Conservation (phyloP, 2,797 vertebrate species). For the Botia almorhae region DNA sequence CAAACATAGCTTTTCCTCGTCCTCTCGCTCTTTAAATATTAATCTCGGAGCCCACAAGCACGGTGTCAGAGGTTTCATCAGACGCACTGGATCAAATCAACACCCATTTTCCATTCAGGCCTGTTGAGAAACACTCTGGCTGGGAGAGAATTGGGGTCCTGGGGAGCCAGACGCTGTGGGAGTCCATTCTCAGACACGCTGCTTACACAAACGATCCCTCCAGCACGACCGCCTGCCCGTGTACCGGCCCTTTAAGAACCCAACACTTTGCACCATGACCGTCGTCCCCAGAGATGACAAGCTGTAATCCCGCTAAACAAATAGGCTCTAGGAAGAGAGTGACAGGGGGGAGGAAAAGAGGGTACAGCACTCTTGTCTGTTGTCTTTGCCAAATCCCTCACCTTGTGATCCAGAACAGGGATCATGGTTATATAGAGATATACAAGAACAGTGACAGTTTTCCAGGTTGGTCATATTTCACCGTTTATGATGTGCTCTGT, state of each 20-base stretch:
- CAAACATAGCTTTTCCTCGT: slow-evolving; percentile 10
- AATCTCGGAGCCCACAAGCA: slow-evolving; percentile 37
- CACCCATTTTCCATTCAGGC: slow-evolving; percentile 36
- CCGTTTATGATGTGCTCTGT: slow-evolving; percentile 25
- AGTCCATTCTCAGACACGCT: slow-evolving; percentile 22
- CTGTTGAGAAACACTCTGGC: slow-evolving; percentile 24
- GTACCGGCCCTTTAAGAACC: slow-evolving; percentile 47
- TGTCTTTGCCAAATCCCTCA: slow-evolving; percentile 44
- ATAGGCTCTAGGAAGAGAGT: slow-evolving; percentile 42
- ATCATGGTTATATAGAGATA: slow-evolving; percentile 33
- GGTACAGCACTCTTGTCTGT: slow-evolving; percentile 36
- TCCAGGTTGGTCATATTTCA: slow-evolving; percentile 19
- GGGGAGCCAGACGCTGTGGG: neutral
- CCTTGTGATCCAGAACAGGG: slow-evolving; percentile 5
- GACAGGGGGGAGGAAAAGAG: slow-evolving; percentile 13
- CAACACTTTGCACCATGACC: neutral
- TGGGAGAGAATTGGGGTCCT: slow-evolving; percentile 26
- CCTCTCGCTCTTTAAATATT: slow-evolving; percentile 39
- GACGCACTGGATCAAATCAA: slow-evolving; percentile 39
- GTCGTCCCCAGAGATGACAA: slow-evolving; percentile 44
- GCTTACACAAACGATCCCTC: neutral
- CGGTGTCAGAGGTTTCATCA: slow-evolving; percentile 42
- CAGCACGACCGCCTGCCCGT: neutral
- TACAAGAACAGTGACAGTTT: slow-evolving; percentile 5
- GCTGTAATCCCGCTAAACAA: slow-evolving; percentile 58